A percentile compares a stretch with the other conserved stretches of the same genome.
These are phyloP conservation scores for Hemibagrus guttatus DNA, from an alignment of 2,797 vertebrate species.

Conservation along the genomic window DNA sequence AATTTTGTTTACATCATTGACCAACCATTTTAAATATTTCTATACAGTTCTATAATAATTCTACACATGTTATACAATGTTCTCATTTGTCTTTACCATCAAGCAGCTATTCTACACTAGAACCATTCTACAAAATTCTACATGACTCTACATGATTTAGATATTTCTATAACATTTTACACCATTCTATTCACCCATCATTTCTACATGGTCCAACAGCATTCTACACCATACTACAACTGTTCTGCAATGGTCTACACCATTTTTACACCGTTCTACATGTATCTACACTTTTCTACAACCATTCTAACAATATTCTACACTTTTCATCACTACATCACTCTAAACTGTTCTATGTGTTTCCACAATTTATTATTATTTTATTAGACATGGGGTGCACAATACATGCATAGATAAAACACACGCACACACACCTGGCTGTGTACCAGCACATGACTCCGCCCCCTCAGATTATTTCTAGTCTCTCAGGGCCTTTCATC, in stretches of 20 bases:
- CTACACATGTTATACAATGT: too few species aligned
- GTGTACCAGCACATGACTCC: constrained; percentile 47
- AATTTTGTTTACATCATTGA: too few species aligned
- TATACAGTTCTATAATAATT: too few species aligned
- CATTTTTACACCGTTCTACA: background rate
- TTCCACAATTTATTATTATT: background rate
- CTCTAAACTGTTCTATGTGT: background rate
- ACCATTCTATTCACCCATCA: background rate
- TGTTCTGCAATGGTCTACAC: background rate
- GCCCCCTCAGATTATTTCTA: constrained; percentile 23
- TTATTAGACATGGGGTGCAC: background rate
- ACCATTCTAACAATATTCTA: too few species aligned
- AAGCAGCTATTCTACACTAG: too few species aligned
- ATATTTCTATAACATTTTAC: background rate
- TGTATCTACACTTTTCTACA: too few species aligned
- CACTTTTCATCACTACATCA: too few species aligned
- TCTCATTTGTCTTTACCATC: too few species aligned
- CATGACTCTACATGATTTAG: background rate
- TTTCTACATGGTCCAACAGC: background rate
- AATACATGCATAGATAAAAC: background rate
- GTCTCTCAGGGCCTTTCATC: constrained; percentile 55
- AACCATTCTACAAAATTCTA: too few species aligned
- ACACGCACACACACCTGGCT: constrained; percentile 48
- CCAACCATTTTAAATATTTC: too few species aligned
- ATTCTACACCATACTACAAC: background rate